These are phyloP conservation scores for Spinus pinus DNA, from an alignment of 2,797 vertebrate genomes.

Conservation along the genomic window DNA sequence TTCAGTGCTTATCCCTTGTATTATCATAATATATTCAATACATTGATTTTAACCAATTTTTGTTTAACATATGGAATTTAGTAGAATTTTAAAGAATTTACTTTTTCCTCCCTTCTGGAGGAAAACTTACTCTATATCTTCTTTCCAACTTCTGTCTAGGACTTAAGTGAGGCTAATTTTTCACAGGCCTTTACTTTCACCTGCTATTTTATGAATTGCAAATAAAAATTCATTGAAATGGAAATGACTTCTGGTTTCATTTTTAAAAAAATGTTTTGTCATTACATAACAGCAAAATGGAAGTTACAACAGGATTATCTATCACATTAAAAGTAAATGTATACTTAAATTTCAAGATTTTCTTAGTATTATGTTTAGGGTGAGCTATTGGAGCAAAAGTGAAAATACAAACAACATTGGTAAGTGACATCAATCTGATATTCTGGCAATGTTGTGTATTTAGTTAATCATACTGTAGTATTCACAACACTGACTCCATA, in stretches of 20 bases:
- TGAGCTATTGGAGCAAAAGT: neutral
- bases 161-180: neutral
- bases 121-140: neutral
- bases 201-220: neutral
- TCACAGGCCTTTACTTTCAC: neutral
- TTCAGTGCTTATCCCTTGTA: neutral
- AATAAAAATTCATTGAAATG: neutral
- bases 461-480: slow-evolving; percentile 1
- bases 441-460: neutral
- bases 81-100: neutral
- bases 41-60: neutral
- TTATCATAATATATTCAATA: neutral
- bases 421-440: neutral
- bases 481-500: neutral
- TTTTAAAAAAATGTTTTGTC: neutral
- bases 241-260: neutral
- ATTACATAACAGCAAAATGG: neutral
- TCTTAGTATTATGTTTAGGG: slow-evolving; percentile 24
- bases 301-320: neutral
- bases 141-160: neutral
- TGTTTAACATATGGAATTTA: neutral
- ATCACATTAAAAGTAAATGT: neutral
- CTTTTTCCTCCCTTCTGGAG: neutral
- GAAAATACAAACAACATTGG: slow-evolving; percentile 6
- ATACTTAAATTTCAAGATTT: neutral